These are phyloP conservation scores for Acanthis flammea DNA, from an alignment of 2,797 vertebrate genomes.

Conservation along the genomic window DNA sequence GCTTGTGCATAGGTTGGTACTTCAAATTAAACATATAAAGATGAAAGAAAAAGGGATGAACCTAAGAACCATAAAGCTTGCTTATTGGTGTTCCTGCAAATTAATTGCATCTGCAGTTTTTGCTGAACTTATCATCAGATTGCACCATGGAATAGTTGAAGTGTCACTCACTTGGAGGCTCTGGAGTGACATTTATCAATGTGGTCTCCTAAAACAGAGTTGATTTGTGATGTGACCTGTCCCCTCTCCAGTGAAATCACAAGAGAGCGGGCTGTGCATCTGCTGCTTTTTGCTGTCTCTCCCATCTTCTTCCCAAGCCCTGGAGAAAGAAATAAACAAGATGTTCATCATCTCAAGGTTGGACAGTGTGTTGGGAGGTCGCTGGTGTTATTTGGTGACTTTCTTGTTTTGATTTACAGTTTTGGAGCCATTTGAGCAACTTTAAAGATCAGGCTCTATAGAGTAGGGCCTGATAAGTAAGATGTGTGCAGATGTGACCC, in stretches of 20 bases:
- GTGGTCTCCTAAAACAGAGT: neutral
- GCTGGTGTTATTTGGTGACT: neutral
- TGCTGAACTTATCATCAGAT: accelerated
- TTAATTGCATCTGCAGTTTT: neutral
- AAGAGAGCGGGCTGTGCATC: neutral
- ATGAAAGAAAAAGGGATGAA: neutral
- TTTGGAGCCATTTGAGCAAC: neutral
- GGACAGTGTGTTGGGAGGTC: neutral
- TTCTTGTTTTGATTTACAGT: neutral
- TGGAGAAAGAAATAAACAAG: neutral
- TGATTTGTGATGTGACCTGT: neutral
- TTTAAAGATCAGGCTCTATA: neutral
- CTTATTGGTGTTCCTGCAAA: neutral
- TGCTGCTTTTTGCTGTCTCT: neutral
- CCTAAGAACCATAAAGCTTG: accelerated
- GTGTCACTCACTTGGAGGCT: neutral
- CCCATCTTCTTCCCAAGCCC: neutral
- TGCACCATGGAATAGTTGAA: neutral
- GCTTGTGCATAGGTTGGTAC: neutral
- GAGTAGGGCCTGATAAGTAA: neutral
- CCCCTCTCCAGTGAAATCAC: neutral
- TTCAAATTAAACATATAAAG: neutral
- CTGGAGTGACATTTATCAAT: neutral
- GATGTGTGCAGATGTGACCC: neutral
- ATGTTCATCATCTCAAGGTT: neutral